These are phyloP conservation scores for Eulemur albifrons DNA, from an alignment of 2,797 vertebrate species.

Conservation along the genomic window DNA sequence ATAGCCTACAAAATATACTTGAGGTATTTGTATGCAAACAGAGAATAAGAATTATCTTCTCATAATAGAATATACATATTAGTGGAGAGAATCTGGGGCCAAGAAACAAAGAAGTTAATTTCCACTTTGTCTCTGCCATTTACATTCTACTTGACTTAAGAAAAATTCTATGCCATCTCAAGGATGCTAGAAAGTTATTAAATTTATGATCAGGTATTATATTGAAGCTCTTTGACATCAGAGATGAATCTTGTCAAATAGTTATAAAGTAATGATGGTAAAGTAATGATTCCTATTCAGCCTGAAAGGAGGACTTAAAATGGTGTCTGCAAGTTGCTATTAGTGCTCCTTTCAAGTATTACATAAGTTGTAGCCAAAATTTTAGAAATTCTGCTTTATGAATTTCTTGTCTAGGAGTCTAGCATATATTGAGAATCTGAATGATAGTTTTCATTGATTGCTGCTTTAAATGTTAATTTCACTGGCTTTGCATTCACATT, in stretches of 20 bases:
- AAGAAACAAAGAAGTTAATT: slow-evolving; percentile 15
- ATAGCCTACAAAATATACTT: neutral
- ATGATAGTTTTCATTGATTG: slow-evolving; percentile 46
- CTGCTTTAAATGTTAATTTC: slow-evolving; percentile 58
- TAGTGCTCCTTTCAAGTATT: neutral
- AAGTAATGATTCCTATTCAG: neutral
- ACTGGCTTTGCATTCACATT: neutral
- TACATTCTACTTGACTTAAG: neutral
- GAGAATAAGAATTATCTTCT: neutral
- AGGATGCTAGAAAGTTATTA: neutral
- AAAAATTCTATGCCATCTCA: neutral
- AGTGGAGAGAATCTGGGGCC: neutral
- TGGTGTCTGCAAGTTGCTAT: neutral
- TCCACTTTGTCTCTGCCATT: neutral
- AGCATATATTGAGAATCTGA: neutral
- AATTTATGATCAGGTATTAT: neutral
- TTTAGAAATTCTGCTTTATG: slow-evolving; percentile 15
- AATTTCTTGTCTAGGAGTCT: neutral
- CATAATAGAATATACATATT: neutral
- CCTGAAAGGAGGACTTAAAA: slow-evolving; percentile 15
- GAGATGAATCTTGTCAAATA: slow-evolving; percentile 16
- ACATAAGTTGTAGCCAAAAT: neutral
- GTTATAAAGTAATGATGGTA: neutral
- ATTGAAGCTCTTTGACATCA: neutral
- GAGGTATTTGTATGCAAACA: neutral